Base-by-base conservation (phyloP, 2,113 vertebrate species). In the Bufo gargarizans region DNA sequence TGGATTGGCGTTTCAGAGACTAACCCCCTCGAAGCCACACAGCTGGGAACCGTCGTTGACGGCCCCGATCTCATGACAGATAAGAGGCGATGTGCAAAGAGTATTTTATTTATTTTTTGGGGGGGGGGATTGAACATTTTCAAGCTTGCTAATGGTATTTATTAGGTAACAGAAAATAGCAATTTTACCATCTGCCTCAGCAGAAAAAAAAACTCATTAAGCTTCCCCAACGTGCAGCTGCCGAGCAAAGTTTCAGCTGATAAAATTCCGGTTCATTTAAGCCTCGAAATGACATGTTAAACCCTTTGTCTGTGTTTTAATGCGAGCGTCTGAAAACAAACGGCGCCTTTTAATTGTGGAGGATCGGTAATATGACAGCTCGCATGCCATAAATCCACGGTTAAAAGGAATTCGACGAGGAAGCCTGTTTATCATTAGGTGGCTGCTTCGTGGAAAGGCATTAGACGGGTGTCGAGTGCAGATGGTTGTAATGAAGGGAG, bases 101-200 rank as follows among this genome's bases (percentile, higher is more conserved):
- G 89, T 88, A 89, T 91, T 88, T 88, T 63, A 16, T 74, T 84
- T 22, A n/a, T 83, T 83, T 63, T 87, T 78, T 93, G 91, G 91
- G 91, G 77, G 90, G 91, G 91, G 91, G 77, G 90, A 88, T 90
- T 91, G 91, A 82, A 88, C 91, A 90, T 93, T 92, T 93, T 91
- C 93, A 90, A 90, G 92, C 93, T 92, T 90, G 91, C 91, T 91
- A 90, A 91, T 91, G 89, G 90, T 92, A 92, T 88, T 88, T 88
- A 88, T 93, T 92, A 93, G 91, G 92, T 90, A 93, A 93, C 86
- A 92, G 91, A 92, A 92, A 93, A 94, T 91, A 93, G 91, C 91
- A 91, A 91, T 93, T 93, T 93, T 92, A 89, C 91, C 93, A 91
- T 92, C 92, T 93, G 92, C 91, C 90, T 92, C 0, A 86, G 82